Evolutionary conservation across 2,797 vertebrate species (phyloP).

Genomic region (Moxostoma hubbsi): DNA sequence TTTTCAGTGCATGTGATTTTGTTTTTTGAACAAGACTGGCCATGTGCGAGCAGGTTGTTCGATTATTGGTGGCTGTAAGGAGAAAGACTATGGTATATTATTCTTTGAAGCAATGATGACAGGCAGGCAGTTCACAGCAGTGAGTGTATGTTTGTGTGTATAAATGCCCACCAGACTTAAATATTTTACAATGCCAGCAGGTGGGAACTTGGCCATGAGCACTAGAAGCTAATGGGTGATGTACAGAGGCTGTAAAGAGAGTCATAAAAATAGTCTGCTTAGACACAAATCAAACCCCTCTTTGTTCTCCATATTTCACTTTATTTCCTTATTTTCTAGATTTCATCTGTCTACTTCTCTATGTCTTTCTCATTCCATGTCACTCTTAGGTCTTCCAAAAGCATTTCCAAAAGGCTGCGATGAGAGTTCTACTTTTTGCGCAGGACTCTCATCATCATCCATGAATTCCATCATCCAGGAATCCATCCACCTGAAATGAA

Average conservation of each 20-base stretch:
- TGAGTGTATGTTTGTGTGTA: slow-evolving; percentile 24
- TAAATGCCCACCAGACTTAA: slow-evolving; percentile 60
- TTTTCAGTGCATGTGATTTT: slow-evolving; percentile 26
- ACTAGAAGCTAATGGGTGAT: slow-evolving; percentile 63
- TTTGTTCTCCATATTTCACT: slow-evolving; percentile 50
- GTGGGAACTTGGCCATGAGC: slow-evolving; percentile 64
- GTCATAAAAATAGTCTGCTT: slow-evolving; percentile 57
- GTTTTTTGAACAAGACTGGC: slow-evolving; percentile 4
- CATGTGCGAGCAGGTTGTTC: slow-evolving; percentile 37
- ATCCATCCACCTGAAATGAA: slow-evolving; percentile 30
- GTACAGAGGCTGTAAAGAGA: slow-evolving; percentile 66
- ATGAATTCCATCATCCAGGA: background rate
- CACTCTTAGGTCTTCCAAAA: slow-evolving; percentile 7
- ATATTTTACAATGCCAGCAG: slow-evolving; percentile 68
- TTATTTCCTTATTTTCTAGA: slow-evolving; percentile 58
- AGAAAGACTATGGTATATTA: slow-evolving; percentile 58
- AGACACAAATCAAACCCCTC: slow-evolving; percentile 65
- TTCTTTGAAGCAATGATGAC: slow-evolving; percentile 62
- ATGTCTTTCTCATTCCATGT: background rate
- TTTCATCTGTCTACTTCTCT: background rate
- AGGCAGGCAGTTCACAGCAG: slow-evolving; percentile 39
- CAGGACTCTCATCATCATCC: slow-evolving; percentile 8
- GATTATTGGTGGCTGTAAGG: slow-evolving; percentile 52
- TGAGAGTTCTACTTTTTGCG: background rate
- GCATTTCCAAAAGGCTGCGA: slow-evolving; percentile 12